Percentiles rank a stretch among this genome's conserved stretches.
phyloP scores from a whole-genome alignment of 2,888 invertebrate species.

The Leucoma salicis region DNA sequence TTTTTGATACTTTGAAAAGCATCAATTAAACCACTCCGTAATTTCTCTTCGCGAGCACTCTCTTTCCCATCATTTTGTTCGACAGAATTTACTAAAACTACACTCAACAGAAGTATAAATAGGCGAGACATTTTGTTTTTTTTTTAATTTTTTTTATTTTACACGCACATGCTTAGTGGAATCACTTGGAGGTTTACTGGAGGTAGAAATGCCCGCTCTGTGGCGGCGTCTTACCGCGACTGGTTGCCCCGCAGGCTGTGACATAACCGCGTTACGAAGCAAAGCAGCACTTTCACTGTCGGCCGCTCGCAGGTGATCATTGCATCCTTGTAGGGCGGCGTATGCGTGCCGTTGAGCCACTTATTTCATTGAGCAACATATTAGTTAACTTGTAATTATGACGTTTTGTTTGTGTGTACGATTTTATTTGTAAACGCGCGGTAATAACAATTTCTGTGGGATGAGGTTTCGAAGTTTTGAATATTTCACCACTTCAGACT shows the following conservation, averaged over 20 bases:
- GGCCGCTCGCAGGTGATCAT: slow-evolving; percentile 38
- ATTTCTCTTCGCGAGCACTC: slow-evolving; percentile 66
- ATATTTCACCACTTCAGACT: no score
- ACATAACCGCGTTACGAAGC: slow-evolving; percentile 73
- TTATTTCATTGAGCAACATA: slow-evolving; percentile 21
- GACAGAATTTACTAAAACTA: slow-evolving; percentile 49
- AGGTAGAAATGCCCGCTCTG: slow-evolving; percentile 56
- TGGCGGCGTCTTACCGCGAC: slow-evolving; percentile 67
- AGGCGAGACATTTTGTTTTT: slow-evolving; percentile 54
- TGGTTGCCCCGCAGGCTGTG: slow-evolving; percentile 48
- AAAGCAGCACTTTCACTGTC: slow-evolving; percentile 70
- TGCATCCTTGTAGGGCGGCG: slow-evolving; percentile 50
- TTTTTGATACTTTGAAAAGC: slow-evolving; percentile 76
- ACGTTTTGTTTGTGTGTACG: slow-evolving; percentile 1
- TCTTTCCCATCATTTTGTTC: slow-evolving; percentile 55
- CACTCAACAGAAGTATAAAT: slow-evolving; percentile 64
- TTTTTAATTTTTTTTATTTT: slow-evolving; percentile 32
- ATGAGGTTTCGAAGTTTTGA: no score
- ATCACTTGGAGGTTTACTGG: slow-evolving; percentile 12
- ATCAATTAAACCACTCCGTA: slow-evolving; percentile 69
- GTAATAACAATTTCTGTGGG: no score
- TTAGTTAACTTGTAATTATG: slow-evolving; percentile 24
- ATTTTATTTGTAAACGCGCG: no score
- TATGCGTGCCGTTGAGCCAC: slow-evolving; percentile 30
- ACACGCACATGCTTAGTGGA: slow-evolving; percentile 54